A percentile compares a stretch with the other conserved stretches of the same genome.
These are phyloP conservation scores for Euglossa dilemma DNA, from an alignment of 1,140 invertebrate species.

Conservation along the genomic window DNA sequence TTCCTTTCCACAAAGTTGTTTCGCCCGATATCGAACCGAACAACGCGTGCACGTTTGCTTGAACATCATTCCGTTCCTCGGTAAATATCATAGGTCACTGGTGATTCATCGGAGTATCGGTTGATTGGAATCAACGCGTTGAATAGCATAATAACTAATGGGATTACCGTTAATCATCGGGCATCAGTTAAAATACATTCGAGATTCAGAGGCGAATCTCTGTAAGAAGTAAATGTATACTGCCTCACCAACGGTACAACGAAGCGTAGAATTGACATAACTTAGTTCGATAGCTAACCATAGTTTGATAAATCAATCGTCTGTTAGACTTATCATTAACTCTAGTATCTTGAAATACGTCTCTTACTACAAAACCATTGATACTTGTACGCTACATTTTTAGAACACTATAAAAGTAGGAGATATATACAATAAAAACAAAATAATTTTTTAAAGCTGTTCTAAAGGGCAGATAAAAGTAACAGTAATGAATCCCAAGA, in stretches of 20 bases:
- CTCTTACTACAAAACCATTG: not conserved
- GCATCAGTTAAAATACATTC: not conserved
- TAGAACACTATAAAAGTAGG: not conserved
- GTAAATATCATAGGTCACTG: conserved; percentile 15
- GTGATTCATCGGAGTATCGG: not conserved
- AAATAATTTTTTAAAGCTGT: not conserved
- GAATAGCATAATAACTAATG: not conserved
- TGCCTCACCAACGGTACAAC: no score
- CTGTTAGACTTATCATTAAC: not conserved
- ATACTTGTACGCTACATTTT: not conserved
- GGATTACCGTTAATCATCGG: not conserved
- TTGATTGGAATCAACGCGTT: conserved; percentile 20
- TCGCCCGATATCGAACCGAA: conserved; percentile 5
- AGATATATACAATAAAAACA: not conserved
- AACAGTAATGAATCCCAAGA: not conserved
- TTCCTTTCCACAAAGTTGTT: not conserved
- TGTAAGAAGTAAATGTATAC: not conserved
- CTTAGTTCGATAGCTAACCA: no score
- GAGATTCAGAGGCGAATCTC: no score
- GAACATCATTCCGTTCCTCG: not conserved
- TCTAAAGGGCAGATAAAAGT: not conserved
- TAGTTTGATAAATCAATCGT: not conserved
- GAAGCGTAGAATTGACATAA: not conserved
- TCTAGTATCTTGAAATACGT: not conserved
- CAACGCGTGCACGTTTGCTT: not conserved